Percentiles rank a stretch among this genome's conserved stretches.
Conservation (phyloP, 2,888 invertebrate genomes). For the Gnatocerus cornutus region DNA sequence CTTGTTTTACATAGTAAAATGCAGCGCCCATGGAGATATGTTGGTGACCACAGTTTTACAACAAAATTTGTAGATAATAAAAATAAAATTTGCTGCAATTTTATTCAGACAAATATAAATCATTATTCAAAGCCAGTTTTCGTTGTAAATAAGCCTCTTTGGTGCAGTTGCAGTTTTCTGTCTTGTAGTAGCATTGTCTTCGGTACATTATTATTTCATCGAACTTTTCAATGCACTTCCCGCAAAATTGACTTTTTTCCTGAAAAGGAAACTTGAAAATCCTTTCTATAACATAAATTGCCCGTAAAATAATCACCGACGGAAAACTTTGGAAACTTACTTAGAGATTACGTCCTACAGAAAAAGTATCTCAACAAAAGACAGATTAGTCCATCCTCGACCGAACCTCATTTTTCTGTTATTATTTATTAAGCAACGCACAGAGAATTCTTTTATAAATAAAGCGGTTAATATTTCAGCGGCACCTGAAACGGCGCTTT, state of each 20-base stretch:
- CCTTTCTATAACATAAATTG: neutral
- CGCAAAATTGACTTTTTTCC: neutral
- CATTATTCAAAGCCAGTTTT: neutral
- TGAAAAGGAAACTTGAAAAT: neutral
- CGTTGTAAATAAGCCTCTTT: neutral
- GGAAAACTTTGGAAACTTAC: neutral
- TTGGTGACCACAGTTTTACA: neutral
- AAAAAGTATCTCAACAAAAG: constrained; percentile 27
- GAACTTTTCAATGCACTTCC: neutral
- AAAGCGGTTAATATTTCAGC: constrained; percentile 52
- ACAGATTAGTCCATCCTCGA: constrained; percentile 25
- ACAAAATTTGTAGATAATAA: neutral
- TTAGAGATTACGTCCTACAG: neutral
- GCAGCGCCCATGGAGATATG: neutral
- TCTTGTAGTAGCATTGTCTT: neutral
- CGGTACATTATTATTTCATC: neutral
- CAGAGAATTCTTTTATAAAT: constrained; percentile 35
- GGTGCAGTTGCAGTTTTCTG: neutral
- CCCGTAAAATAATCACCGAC: constrained; percentile 25
- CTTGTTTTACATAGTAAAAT: neutral
- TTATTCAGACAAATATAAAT: neutral
- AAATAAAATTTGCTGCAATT: neutral
- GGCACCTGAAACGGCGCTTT: constrained; percentile 51
- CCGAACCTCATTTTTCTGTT: constrained; percentile 22
- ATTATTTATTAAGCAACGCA: constrained; percentile 36